Evolutionary conservation across 1,140 invertebrate species (phyloP).

Genomic region (Thaumatotibia leucotreta): DNA sequence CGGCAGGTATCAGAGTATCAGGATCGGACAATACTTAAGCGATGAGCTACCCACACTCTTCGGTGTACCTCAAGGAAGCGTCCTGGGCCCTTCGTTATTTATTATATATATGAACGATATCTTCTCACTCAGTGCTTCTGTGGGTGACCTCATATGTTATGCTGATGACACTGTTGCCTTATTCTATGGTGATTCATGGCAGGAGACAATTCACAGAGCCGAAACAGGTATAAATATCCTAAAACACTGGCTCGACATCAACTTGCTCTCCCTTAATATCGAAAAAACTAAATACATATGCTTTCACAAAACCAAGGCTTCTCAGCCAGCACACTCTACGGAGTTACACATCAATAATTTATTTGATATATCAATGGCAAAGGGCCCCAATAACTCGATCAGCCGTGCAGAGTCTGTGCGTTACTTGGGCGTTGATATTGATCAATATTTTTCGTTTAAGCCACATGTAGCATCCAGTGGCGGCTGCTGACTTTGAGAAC

Average conservation of each 20-base stretch:
- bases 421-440: background rate
- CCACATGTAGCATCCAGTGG: too few species aligned
- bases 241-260: background rate
- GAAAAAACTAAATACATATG: background rate
- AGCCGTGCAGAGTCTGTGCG: background rate
- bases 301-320: slow-evolving; percentile 7
- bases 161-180: slow-evolving; percentile 7
- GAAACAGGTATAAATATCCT: background rate
- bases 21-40: background rate
- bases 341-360: background rate
- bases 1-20: background rate
- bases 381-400: background rate
- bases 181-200: background rate
- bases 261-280: background rate
- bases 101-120: slow-evolving; percentile 13
- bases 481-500: too few species aligned
- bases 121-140: background rate
- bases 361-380: background rate
- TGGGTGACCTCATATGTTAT: background rate
- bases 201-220: background rate
- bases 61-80: slow-evolving; percentile 12
- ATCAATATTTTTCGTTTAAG: background rate
- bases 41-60: background rate
- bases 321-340: background rate
- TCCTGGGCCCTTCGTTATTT: slow-evolving; percentile 11